Percentiles rank a stretch among this genome's conserved stretches.
These are phyloP conservation scores for Upupa epops DNA, from an alignment of 2,113 vertebrate genomes.

Conservation along the genomic window DNA sequence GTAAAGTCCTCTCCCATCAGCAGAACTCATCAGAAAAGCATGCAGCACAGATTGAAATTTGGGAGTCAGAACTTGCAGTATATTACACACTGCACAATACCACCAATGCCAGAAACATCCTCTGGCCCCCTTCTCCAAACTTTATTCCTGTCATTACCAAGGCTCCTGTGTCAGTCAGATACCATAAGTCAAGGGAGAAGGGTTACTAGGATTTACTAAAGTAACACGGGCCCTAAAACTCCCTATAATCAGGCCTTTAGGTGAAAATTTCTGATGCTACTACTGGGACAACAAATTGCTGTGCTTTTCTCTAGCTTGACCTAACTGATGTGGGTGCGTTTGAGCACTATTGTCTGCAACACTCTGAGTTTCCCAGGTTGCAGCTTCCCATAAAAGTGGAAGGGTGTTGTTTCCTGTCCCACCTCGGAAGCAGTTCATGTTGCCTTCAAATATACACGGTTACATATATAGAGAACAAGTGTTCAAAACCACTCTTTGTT, in stretches of 20 bases:
- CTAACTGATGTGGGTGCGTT: not conserved
- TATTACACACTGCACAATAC: not conserved
- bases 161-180: not conserved
- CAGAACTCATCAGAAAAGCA: not conserved
- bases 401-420: not conserved
- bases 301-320: not conserved
- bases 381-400: not conserved
- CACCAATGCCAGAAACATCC: not conserved
- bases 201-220: not conserved
- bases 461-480: not conserved
- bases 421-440: not conserved
- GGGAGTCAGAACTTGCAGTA: not conserved
- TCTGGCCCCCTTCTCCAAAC: not conserved
- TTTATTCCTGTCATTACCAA: not conserved
- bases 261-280: not conserved
- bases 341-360: not conserved
- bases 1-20: constrained; percentile 56
- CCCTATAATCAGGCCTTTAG: not conserved
- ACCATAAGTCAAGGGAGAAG: not conserved
- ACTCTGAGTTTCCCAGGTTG: not conserved
- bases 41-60: not conserved
- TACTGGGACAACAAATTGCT: not conserved
- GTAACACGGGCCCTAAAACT: not conserved
- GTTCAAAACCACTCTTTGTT: no score
- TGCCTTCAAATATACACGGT: not conserved